Evolutionary conservation across 53 echinoderm and acorn worm species (phyloP).

Genomic region (Paracentrotus lividus): DNA sequence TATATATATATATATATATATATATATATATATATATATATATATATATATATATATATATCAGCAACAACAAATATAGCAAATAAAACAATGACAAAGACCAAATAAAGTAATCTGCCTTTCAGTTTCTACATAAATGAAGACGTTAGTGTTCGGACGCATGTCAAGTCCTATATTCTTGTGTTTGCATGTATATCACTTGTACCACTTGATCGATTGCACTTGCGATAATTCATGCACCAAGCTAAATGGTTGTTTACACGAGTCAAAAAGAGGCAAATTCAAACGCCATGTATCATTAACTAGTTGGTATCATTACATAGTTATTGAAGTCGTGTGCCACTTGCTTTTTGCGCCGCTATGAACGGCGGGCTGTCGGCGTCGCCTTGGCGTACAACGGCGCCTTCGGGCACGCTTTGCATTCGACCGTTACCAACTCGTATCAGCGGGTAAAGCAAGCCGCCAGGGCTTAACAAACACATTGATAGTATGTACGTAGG

Average conservation of each 20-base stretch:
- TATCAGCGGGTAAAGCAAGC: constrained; percentile 12
- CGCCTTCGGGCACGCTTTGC: constrained; percentile 53
- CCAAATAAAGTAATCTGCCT: neutral
- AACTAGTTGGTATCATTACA: constrained; percentile 29
- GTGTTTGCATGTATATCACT: neutral
- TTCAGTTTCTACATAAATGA: neutral
- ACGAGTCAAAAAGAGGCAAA: constrained; percentile 28
- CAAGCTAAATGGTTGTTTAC: constrained; percentile 2
- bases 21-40: too few species aligned
- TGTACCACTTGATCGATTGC: constrained; percentile 27
- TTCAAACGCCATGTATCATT: constrained; percentile 44
- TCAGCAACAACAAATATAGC: too few species aligned
- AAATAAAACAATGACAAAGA: neutral
- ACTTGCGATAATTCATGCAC: constrained; percentile 35
- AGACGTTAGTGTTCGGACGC: neutral
- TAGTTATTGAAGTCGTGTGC: constrained; percentile 9
- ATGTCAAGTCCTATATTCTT: neutral
- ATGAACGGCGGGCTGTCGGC: constrained; percentile 22
- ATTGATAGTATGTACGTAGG: constrained; percentile 29
- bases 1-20: too few species aligned
- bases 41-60: too few species aligned
- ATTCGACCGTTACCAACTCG: constrained; percentile 33
- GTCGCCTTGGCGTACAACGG: constrained; percentile 28
- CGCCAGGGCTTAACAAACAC: constrained; percentile 50
- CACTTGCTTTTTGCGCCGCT: constrained; percentile 24